Evolutionary conservation across 2,113 vertebrate genomes (phyloP).

Genomic region (Chitala chitala): DNA sequence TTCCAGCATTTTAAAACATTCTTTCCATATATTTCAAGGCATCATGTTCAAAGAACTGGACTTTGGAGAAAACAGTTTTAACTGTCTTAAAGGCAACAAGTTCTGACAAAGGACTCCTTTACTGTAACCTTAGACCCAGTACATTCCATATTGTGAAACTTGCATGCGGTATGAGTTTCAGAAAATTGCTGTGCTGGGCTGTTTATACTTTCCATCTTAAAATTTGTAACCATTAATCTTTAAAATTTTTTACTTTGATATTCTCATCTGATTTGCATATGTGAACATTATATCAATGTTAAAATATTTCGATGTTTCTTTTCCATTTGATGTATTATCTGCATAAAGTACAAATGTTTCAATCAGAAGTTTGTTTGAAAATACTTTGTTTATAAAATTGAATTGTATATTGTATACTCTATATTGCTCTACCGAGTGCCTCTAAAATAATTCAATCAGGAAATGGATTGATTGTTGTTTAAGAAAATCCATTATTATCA

Average conservation of each 20-base stretch:
- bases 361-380: slow-evolving; percentile 23
- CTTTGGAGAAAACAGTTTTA: too few relatives aligned
- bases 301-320: too few relatives aligned
- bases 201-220: slow-evolving; percentile 11
- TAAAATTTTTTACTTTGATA: background rate
- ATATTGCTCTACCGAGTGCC: slow-evolving; percentile 19
- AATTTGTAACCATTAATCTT: slow-evolving; percentile 4
- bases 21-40: slow-evolving; percentile 1
- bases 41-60: background rate
- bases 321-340: too few relatives aligned
- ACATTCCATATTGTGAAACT: slow-evolving; percentile 1
- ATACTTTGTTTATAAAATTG: slow-evolving; percentile 8
- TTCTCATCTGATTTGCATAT: too few relatives aligned
- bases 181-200: background rate
- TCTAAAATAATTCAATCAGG: slow-evolving; percentile 17
- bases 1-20: too few relatives aligned
- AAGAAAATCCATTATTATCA: background rate
- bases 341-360: background rate
- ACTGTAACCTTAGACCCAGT: background rate
- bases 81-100: background rate
- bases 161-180: background rate
- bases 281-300: too few relatives aligned
- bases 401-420: slow-evolving; percentile 8
- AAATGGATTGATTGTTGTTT: slow-evolving; percentile 1
- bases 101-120: background rate